phyloP scores from a whole-genome alignment of 2,797 vertebrate species.

The Percopsis omiscomaycus region DNA sequence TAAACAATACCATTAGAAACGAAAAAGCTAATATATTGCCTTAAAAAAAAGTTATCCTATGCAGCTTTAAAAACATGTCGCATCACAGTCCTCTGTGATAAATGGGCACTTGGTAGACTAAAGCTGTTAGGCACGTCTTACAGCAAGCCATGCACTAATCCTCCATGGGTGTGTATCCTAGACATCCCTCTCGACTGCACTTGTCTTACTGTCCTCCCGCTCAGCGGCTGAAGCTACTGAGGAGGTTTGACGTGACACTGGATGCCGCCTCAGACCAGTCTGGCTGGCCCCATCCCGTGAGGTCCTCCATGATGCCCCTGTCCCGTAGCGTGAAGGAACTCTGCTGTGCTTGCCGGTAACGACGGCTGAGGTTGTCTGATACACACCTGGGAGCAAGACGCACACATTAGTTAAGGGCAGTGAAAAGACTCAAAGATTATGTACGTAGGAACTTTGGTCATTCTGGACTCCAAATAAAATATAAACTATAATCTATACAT shows the following conservation, averaged over 20 bases:
- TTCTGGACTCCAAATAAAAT: not conserved
- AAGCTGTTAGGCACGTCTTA: slow-evolving; percentile 26
- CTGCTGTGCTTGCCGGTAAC: slow-evolving; percentile 73
- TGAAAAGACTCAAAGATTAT: not conserved
- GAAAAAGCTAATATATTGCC: too few relatives aligned
- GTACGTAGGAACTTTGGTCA: too few relatives aligned
- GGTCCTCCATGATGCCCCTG: slow-evolving; percentile 49
- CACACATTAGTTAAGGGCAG: slow-evolving; percentile 27
- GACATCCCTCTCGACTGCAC: slow-evolving; percentile 54
- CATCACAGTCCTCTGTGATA: slow-evolving; percentile 8
- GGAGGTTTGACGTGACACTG: slow-evolving; percentile 45
- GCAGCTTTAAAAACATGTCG: too few relatives aligned
- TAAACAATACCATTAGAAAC: too few relatives aligned
- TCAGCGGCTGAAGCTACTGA: slow-evolving; percentile 56
- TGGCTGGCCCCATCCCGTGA: slow-evolving; percentile 23
- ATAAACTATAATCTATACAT: not conserved
- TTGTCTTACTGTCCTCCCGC: slow-evolving; percentile 55
- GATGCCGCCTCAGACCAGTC: slow-evolving; percentile 45
- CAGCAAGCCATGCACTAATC: not conserved
- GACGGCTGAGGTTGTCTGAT: slow-evolving; percentile 66
- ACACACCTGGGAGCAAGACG: slow-evolving; percentile 68
- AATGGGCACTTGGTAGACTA: slow-evolving; percentile 21
- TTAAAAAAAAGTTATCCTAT: too few relatives aligned
- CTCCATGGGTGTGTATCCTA: slow-evolving; percentile 24
- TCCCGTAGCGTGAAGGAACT: slow-evolving; percentile 78